Evolutionary conservation across 2,797 vertebrate species (phyloP).

Genomic region (Fistularia commersonii): DNA sequence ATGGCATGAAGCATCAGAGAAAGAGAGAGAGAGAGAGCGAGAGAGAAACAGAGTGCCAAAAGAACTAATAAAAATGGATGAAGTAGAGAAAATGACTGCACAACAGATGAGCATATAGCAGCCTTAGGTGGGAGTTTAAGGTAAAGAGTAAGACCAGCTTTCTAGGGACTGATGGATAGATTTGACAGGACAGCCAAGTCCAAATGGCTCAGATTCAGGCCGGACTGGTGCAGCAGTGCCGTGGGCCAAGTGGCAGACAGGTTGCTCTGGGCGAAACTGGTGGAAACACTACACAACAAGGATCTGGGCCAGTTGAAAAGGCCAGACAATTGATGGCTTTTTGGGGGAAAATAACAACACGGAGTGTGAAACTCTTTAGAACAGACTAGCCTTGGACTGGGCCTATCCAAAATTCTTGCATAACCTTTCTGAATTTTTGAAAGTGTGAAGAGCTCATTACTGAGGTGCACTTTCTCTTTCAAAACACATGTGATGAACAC

Average conservation of each 20-base stretch:
- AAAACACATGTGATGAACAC: neutral
- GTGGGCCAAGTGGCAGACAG: slow-evolving; percentile 33
- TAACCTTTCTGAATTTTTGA: no score
- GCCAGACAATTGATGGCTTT: slow-evolving; percentile 50
- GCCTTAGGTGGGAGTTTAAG: neutral
- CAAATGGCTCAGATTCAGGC: slow-evolving; percentile 31
- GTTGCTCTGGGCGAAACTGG: slow-evolving; percentile 31
- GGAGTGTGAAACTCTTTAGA: no score
- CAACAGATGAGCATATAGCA: neutral
- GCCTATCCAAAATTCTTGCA: no score
- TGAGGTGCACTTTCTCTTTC: no score
- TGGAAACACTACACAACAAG: slow-evolving; percentile 57
- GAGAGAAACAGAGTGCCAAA: no score
- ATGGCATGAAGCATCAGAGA: no score
- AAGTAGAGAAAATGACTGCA: slow-evolving; percentile 25
- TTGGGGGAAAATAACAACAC: slow-evolving; percentile 22
- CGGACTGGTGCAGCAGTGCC: slow-evolving; percentile 34
- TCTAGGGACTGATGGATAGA: slow-evolving; percentile 27
- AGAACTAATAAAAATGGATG: neutral
- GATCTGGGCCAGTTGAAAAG: slow-evolving; percentile 37
- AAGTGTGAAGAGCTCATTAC: no score
- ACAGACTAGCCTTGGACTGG: no score
- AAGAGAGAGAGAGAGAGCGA: no score
- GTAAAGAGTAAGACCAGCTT: slow-evolving; percentile 23
- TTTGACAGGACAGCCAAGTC: slow-evolving; percentile 32